Conservation (phyloP, 2,113 vertebrate genomes). For the Lepisosteus oculatus region DNA sequence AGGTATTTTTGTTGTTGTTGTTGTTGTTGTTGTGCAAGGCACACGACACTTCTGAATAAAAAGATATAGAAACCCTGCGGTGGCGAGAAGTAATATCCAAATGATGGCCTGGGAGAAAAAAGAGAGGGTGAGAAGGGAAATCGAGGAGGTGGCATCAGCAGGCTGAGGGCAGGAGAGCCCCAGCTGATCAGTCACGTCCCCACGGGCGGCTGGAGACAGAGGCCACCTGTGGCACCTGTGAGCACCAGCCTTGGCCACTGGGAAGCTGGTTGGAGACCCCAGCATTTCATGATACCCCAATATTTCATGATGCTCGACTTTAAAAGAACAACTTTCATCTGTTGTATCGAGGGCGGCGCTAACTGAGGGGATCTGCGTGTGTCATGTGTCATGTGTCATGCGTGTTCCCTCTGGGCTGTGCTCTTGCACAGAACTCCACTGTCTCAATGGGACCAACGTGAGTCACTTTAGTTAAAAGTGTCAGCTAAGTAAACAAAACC, state of each 20-base stretch:
- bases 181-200: conserved; percentile 9
- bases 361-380: too few species aligned
- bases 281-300: too few species aligned
- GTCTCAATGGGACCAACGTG: too few species aligned
- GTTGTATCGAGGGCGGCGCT: conserved; percentile 1
- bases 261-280: not conserved
- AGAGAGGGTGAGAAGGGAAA: not conserved
- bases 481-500: too few species aligned
- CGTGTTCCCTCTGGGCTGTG: not conserved
- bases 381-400: not conserved
- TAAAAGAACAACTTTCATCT: not conserved
- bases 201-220: conserved; percentile 1
- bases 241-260: not conserved
- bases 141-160: not conserved
- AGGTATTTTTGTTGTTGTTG: not conserved
- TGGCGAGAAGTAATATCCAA: conserved; percentile 3
- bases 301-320: conserved; percentile 8
- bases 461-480: too few species aligned
- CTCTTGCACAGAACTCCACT: not conserved
- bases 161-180: not conserved
- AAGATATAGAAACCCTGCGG: not conserved
- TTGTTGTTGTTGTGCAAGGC: conserved; percentile 3
- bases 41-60: not conserved
- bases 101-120: conserved; percentile 6
- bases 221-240: not conserved